These are phyloP conservation scores for Spheniscus humboldti DNA, from an alignment of 2,797 vertebrate species.

Conservation along the genomic window DNA sequence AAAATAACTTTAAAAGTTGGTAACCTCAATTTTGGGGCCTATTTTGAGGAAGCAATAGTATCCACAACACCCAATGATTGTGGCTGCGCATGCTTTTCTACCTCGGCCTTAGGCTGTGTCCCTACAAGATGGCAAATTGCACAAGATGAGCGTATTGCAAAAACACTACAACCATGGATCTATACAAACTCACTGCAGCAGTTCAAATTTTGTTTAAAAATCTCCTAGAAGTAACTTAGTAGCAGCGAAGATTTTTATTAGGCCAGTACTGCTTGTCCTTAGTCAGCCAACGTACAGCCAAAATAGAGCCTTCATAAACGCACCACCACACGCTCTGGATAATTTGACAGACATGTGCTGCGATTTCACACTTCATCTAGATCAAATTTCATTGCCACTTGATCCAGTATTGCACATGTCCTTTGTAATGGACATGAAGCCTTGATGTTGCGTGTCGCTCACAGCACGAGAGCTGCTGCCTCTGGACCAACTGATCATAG, in stretches of 20 bases:
- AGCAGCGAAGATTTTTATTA: background rate
- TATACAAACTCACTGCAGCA: background rate
- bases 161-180: background rate
- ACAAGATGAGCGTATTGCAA: background rate
- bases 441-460: background rate
- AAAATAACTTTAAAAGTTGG: background rate
- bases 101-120: background rate
- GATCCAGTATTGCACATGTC: background rate
- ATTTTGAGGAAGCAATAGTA: background rate
- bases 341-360: background rate
- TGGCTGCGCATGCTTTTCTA: background rate
- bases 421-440: background rate
- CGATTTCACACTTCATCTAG: background rate
- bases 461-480: background rate
- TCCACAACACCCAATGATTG: background rate
- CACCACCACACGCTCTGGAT: background rate
- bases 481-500: background rate
- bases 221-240: background rate
- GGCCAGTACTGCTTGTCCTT: background rate
- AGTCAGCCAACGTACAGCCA: background rate
- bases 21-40: background rate
- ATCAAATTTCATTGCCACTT: background rate
- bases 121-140: background rate
- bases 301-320: background rate
- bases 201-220: background rate